These are phyloP conservation scores for Dermatophagoides farinae DNA, from an alignment of 1,140 invertebrate species.

Conservation along the genomic window DNA sequence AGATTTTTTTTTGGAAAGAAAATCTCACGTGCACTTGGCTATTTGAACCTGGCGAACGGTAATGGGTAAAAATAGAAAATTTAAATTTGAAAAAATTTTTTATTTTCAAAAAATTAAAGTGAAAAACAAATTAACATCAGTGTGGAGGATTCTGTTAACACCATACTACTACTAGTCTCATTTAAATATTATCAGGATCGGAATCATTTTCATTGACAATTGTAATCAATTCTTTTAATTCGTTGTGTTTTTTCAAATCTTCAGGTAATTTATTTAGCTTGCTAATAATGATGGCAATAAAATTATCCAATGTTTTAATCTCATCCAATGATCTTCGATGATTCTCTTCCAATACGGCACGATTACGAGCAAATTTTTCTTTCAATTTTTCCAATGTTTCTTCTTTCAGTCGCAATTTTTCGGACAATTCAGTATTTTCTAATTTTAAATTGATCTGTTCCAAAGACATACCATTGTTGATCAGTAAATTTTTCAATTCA, in stretches of 20 bases:
- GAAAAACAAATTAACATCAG: too few species aligned
- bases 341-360: conserved; percentile 16
- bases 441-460: not conserved
- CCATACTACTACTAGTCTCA: too few species aligned
- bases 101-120: too few species aligned
- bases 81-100: too few species aligned
- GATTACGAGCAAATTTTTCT: conserved; percentile 15
- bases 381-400: conserved; percentile 5
- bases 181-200: too few species aligned
- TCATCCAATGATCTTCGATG: conserved; percentile 14
- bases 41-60: too few species aligned
- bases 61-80: too few species aligned
- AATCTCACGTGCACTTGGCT: not conserved
- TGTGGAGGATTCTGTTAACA: too few species aligned
- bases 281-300: conserved; percentile 16
- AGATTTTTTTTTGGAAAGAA: too few species aligned
- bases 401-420: not conserved
- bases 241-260: not conserved
- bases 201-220: not conserved
- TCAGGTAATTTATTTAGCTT: conserved; percentile 1
- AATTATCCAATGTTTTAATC: conserved; percentile 17
- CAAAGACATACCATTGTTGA: not conserved
- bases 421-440: not conserved
- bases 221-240: not conserved
- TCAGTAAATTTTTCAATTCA: not conserved